Base-by-base conservation (phyloP, 2,797 vertebrate species). In the Epinephelus coioides region DNA sequence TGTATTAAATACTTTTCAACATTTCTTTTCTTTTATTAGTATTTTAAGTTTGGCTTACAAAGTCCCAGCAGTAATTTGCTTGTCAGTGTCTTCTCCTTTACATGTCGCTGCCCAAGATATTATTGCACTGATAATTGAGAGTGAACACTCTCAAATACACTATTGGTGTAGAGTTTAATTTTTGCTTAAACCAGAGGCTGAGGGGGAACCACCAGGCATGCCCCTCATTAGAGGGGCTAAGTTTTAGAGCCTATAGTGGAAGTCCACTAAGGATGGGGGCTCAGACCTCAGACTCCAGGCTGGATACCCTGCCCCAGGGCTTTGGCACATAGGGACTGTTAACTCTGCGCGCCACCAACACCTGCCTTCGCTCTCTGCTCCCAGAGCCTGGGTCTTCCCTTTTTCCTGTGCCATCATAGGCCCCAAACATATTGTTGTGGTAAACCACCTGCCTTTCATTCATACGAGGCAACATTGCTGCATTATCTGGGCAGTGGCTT, bases 251-350 rank as follows among this genome's bases (percentile, higher is more conserved):
- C 62, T 49, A 34, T 34, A 53, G 75, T 72, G 54, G 83, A 80
- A 78, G 77, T 81, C 79, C 69, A 72, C 66, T 71, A 70, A 75
- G 64, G 74, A 75, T 49, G 57, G 66, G 57, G 73, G 51, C 77
- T 98, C 96, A 99, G 84, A 98, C 98, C 94, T 98, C 98, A 0
- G 98, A 99, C 92, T 99, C 98, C 92, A 98, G 93, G 91, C 97
- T 98, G 88, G 97, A 97, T 55, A 98, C 94, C 86, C 98, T 94
- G 70, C 96, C 96, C 97, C 98, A 98, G 81, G 97, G 94, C 88
- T 97, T 96, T 84, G 96, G 93, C 66, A 95, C 86, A 18, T 89
- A 95, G 73, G 96, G 96, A 85, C 95, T 95, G 78, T 92, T 95
- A 55, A 93, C 82, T 82, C 94, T 95, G 2, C 93, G 96, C 34